A percentile compares a stretch with the other conserved stretches of the same genome.
Conservation (phyloP, 1,140 invertebrate genomes). For the Brachionus calyciflorus region DNA sequence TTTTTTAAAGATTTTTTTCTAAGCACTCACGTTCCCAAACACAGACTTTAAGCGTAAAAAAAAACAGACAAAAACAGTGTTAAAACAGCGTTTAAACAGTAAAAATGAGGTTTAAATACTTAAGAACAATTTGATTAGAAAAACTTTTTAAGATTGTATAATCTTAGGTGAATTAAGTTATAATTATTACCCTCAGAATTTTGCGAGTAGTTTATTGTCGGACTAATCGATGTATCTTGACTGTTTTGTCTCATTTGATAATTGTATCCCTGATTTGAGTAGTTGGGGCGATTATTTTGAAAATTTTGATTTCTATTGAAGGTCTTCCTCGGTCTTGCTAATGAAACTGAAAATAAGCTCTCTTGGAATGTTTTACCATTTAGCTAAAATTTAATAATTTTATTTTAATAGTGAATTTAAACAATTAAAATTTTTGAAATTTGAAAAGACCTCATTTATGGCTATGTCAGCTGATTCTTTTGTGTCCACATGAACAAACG, state of each 20-base stretch:
- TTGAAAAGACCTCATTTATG: background rate
- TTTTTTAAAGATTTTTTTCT: no score
- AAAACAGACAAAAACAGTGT: no score
- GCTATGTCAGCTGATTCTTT: slow-evolving; percentile 41
- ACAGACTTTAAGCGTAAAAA: no score
- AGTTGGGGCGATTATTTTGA: background rate
- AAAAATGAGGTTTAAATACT: no score
- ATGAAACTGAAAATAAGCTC: slow-evolving; percentile 27
- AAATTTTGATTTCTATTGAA: slow-evolving; percentile 23
- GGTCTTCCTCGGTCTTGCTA: slow-evolving; percentile 4
- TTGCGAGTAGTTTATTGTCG: background rate
- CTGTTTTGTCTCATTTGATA: background rate
- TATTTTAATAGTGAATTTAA: background rate
- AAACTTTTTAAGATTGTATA: no score
- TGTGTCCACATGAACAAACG: slow-evolving; percentile 38
- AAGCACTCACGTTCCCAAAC: no score
- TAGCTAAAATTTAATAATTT: background rate
- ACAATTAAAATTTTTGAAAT: background rate
- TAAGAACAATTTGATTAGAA: no score
- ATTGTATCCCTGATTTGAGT: background rate
- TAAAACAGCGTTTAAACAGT: no score
- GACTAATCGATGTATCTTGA: background rate
- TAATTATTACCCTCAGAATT: background rate
- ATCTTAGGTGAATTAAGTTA: no score
- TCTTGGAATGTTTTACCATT: slow-evolving; percentile 47